Conservation (phyloP, 2,113 vertebrate genomes). For the Verasper variegatus region DNA sequence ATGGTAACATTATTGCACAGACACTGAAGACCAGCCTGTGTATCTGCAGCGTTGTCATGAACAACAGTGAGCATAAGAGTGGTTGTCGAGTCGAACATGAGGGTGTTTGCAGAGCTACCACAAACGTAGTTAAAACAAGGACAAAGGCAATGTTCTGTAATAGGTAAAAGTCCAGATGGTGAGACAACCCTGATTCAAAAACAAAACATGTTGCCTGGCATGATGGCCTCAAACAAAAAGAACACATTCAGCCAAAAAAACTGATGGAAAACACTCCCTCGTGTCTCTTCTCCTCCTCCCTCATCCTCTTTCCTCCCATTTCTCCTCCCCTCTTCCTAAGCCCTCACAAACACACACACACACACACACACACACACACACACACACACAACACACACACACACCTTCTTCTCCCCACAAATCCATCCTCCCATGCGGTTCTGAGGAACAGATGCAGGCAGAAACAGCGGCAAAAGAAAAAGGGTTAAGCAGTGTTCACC, state of each 20-base stretch:
- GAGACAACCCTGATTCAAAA: slow-evolving; percentile 62
- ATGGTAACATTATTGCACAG: background rate
- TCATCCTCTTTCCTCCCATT: slow-evolving; percentile 57
- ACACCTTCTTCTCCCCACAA: slow-evolving; percentile 32
- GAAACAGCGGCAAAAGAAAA: slow-evolving; percentile 50
- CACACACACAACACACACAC: too few species aligned
- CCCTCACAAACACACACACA: slow-evolving; percentile 1
- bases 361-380: too few species aligned
- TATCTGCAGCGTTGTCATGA: slow-evolving; percentile 17
- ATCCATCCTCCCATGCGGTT: slow-evolving; percentile 55
- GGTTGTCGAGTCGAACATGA: slow-evolving; percentile 22
- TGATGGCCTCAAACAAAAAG: slow-evolving; percentile 70
- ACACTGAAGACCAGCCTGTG: background rate
- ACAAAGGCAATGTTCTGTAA: slow-evolving; percentile 61
- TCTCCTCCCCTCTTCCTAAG: slow-evolving; percentile 43
- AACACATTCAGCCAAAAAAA: slow-evolving; percentile 69
- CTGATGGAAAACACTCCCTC: slow-evolving; percentile 79
- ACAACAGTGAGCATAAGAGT: slow-evolving; percentile 14
- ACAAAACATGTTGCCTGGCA: slow-evolving; percentile 67
- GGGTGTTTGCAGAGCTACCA: slow-evolving; percentile 14
- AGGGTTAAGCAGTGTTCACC: slow-evolving; percentile 57
- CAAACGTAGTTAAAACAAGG: slow-evolving; percentile 45
- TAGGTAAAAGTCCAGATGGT: slow-evolving; percentile 71
- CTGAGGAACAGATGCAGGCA: slow-evolving; percentile 66
- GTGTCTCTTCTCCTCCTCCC: slow-evolving; percentile 62